Percentiles rank a stretch among this genome's conserved stretches.
These are phyloP conservation scores for Isotomurus palustris DNA, from an alignment of 2,888 invertebrate species.

Conservation along the genomic window DNA sequence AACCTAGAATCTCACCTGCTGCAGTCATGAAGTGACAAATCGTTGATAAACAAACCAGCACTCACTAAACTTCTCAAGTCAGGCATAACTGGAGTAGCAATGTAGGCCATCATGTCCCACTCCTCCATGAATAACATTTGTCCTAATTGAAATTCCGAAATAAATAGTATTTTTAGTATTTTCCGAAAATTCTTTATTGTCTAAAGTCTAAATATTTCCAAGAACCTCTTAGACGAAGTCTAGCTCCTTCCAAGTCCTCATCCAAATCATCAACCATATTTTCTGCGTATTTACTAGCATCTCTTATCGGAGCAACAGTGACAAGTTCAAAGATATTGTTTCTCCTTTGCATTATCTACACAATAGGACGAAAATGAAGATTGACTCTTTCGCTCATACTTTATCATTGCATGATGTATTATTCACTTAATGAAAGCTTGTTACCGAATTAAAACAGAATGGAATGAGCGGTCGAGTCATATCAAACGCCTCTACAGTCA, in stretches of 20 bases:
- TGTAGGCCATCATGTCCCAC: constrained; percentile 95
- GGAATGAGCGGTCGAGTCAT: constrained; percentile 86
- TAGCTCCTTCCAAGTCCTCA: constrained; percentile 44
- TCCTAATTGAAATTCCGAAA: constrained; percentile 58
- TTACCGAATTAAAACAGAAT: constrained; percentile 90
- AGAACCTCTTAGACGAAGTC: constrained; percentile 7
- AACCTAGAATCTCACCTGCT: constrained; percentile 62
- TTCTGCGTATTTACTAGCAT: constrained; percentile 52
- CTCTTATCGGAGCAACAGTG: constrained; percentile 79
- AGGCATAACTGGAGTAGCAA: constrained; percentile 50
- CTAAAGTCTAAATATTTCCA: background rate
- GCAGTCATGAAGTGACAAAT: constrained; percentile 96
- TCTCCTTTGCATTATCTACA: constrained; percentile 83
- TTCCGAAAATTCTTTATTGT: background rate
- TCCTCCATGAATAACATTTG: constrained; percentile 99
- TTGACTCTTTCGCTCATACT: background rate
- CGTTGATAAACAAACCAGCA: constrained; percentile 92
- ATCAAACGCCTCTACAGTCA: constrained; percentile 86
- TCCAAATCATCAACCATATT: constrained; percentile 57
- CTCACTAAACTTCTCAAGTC: constrained; percentile 77
- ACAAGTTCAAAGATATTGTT: constrained; percentile 95
- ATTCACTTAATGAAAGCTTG: constrained; percentile 48
- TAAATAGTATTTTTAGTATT: background rate
- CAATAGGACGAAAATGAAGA: constrained; percentile 53
- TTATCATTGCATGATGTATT: background rate